Base-by-base conservation (phyloP, 2,888 invertebrate species). In the Dasysyrphus tricinctus region DNA sequence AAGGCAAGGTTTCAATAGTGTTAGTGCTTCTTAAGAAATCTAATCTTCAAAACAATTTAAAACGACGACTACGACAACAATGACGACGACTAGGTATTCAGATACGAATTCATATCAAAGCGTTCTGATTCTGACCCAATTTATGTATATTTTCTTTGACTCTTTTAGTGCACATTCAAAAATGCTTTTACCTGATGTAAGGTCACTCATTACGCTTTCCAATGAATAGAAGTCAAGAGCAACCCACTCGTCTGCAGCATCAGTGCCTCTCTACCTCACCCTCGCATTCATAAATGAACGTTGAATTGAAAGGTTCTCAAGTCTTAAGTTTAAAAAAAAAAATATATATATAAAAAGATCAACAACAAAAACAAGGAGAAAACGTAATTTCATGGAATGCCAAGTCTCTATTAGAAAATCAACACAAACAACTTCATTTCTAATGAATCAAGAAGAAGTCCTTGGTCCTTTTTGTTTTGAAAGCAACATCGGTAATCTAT, bases 181-280 rank as follows among this genome's bases (percentile, higher is more conserved):
- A 70, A 78, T 65, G 67, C 56, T 34, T 63, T 74, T 74, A 76
- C 54, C 77, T 49, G 42, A 51, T 69, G 24, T 69, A 80, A 85
- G 84, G 80, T 80, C 73, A 78, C 49, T 80, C 65, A 61, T 70
- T 70, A 37, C 44, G 49, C 63, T 49, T 80, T 70, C 39, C 8
- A 70, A 78, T 78, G 73, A 86, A 86, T 74, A 51, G 69, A 82
- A 75, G 29, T 75, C 65, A 65, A 80, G 70, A 47, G 51, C 75
- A 34, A 61, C 12, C 51, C 32, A 24, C 42, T 37, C 11, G 54
- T 12, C 9, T 42, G 34, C 44, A 42, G 11, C 63, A 69, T 29
- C 37, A 39, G 72, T 44, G 44, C 80, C 57, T 59, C 24, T 24
- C 24, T 24, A 24, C 24, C 24, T 24, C 59, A 19, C 9, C 11